Evolutionary conservation across 2,797 vertebrate species (phyloP).

Genomic region (Hapalemur alaotrensis): DNA sequence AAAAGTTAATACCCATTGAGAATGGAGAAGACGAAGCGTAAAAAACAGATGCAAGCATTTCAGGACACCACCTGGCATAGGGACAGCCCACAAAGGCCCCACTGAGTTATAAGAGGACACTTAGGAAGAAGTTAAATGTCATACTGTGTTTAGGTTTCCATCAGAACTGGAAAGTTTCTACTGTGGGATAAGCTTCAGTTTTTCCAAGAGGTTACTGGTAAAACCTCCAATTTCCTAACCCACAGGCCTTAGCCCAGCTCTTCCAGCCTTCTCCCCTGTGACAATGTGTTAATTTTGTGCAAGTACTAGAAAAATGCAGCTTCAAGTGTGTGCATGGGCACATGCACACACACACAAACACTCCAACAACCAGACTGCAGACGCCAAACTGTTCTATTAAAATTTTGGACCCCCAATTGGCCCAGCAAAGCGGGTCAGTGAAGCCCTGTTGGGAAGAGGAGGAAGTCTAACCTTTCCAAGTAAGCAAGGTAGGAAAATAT

Average conservation of each 20-base stretch:
- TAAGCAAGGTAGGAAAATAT: neutral
- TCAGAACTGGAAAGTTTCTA: neutral
- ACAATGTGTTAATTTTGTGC: neutral
- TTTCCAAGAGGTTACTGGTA: neutral
- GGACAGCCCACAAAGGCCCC: neutral
- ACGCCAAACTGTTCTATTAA: neutral
- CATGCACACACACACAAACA: too few relatives aligned
- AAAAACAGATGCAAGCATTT: neutral
- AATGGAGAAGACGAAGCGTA: neutral
- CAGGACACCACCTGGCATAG: neutral
- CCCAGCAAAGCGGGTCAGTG: neutral
- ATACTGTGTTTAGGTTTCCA: neutral
- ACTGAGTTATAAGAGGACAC: neutral
- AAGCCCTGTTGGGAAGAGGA: neutral
- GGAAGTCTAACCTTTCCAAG: neutral
- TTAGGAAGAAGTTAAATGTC: neutral
- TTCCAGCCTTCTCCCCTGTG: neutral
- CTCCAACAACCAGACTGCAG: neutral
- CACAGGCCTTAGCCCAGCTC: neutral
- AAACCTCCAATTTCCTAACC: neutral
- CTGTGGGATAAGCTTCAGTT: neutral
- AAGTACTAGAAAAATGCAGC: neutral
- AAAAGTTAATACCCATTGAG: neutral
- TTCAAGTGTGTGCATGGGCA: neutral
- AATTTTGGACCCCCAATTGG: neutral